Base-by-base conservation (phyloP, 2,888 invertebrate genomes). In the Campoplex nolae region DNA sequence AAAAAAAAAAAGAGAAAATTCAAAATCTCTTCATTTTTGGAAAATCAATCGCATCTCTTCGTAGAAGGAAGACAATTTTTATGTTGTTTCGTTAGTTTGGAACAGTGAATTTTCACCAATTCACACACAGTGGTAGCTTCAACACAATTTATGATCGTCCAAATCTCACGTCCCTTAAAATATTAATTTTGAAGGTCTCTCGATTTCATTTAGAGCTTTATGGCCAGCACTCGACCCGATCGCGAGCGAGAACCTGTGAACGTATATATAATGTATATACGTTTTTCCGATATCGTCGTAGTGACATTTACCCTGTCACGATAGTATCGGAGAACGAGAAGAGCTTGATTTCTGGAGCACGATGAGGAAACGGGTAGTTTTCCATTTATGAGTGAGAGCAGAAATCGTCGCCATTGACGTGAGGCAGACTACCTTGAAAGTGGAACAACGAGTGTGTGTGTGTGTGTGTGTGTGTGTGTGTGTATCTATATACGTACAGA, bases 371-470 rank as follows among this genome's bases (percentile, higher is more conserved):
- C 28, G 38, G 67, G 67, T 68, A 79, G 79, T 32, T 77, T 74
- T 68, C 45, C 79, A 74, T 84, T 74, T 58, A 32, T 38, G 65
- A 32, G 38, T 48, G 74, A 35, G 77, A 68, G 23, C 23, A 23
- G 54, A 74, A 42, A 71, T 35, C 35, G 62, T 48, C 73, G 48
- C 67, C 78, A 84, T 78, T 84, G 83, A 78, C 73, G 67, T 42
- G 42, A 56, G 23, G 23, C 23, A 42, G 74, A 74, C 73, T 35
- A 65, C 65, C 71, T 78, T 78, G 54, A 74, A 84, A 84, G 58
- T 75, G 51, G 70, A 78, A 54, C 73, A 65, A 23, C 67, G 83
- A 58, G 45, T n/a, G 45, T 48, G 65, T 58, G 70, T 56, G 32
- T 38, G 65, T 56, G 45, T 13, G 32, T 48, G 65, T 48, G 65